phyloP scores from a whole-genome alignment of 1,140 invertebrate species.

The Ips typographus region DNA sequence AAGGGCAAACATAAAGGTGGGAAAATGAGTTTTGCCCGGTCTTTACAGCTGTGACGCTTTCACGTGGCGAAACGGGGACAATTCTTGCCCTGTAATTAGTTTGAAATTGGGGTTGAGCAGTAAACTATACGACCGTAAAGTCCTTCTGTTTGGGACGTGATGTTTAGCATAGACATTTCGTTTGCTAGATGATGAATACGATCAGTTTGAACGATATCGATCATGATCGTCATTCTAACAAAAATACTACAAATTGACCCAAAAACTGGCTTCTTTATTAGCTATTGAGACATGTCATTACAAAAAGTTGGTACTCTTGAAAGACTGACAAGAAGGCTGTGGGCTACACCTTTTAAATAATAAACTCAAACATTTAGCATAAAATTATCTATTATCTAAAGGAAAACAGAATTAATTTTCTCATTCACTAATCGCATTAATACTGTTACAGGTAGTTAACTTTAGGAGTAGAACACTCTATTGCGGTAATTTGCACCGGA shows the following conservation, averaged over 20 bases:
- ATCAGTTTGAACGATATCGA: background rate
- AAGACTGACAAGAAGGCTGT: too few relatives aligned
- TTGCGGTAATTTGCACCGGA: constrained; percentile 24
- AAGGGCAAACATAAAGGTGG: constrained; percentile 4
- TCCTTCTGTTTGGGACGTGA: constrained; percentile 5
- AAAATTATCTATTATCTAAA: background rate
- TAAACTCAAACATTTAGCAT: too few relatives aligned
- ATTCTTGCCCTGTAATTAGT: constrained; percentile 10
- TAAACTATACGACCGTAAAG: background rate
- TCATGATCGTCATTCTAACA: too few relatives aligned
- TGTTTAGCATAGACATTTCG: constrained; percentile 7
- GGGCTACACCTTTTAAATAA: too few relatives aligned
- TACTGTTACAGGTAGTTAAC: constrained; percentile 26
- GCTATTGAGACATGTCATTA: too few relatives aligned
- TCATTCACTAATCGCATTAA: constrained; percentile 7
- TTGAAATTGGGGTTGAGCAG: constrained; percentile 6
- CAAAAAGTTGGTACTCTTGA: too few relatives aligned
- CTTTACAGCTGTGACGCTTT: constrained; percentile 7
- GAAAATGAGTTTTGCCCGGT: constrained; percentile 6
- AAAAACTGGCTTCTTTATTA: too few relatives aligned
- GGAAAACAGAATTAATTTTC: constrained; percentile 22
- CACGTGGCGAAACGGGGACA: constrained; percentile 6
- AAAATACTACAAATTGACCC: too few relatives aligned
- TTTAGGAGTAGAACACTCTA: constrained; percentile 11
- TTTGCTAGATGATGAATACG: background rate